phyloP scores from a whole-genome alignment of 2,888 invertebrate species.

The Mythimna albipuncta region DNA sequence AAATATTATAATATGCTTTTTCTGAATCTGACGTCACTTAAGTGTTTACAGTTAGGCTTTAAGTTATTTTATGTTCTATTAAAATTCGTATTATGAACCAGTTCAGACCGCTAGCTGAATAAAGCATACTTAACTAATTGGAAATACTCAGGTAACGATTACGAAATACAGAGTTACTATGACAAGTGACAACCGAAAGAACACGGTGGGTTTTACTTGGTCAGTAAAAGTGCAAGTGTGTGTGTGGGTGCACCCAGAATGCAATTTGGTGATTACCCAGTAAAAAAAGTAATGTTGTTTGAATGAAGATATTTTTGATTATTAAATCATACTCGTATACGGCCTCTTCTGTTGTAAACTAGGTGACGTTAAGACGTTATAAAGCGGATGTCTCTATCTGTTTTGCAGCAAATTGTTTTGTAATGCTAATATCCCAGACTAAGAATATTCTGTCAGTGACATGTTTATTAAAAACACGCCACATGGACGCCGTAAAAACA shows the following conservation, averaged over 20 bases:
- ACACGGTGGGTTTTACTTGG: too few species aligned
- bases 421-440: constrained; percentile 37
- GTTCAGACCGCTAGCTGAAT: not conserved
- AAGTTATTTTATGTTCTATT: not conserved
- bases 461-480: constrained; percentile 12
- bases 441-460: constrained; percentile 17
- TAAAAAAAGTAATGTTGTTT: too few species aligned
- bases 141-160: not conserved
- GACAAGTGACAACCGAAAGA: too few species aligned
- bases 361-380: constrained; percentile 16
- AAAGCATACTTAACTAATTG: not conserved
- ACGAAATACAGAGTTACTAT: too few species aligned
- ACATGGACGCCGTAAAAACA: constrained; percentile 12
- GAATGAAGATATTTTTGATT: not conserved
- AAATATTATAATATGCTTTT: not conserved
- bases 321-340: not conserved
- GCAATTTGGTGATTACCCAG: too few species aligned
- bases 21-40: not conserved
- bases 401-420: constrained; percentile 35
- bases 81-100: not conserved
- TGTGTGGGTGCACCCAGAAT: too few species aligned
- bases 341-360: not conserved
- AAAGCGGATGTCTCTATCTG: constrained; percentile 47
- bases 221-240: too few species aligned
- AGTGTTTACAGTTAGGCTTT: not conserved